Evolutionary conservation across 2,113 vertebrate genomes (phyloP).

Genomic region (Megalops atlanticus): DNA sequence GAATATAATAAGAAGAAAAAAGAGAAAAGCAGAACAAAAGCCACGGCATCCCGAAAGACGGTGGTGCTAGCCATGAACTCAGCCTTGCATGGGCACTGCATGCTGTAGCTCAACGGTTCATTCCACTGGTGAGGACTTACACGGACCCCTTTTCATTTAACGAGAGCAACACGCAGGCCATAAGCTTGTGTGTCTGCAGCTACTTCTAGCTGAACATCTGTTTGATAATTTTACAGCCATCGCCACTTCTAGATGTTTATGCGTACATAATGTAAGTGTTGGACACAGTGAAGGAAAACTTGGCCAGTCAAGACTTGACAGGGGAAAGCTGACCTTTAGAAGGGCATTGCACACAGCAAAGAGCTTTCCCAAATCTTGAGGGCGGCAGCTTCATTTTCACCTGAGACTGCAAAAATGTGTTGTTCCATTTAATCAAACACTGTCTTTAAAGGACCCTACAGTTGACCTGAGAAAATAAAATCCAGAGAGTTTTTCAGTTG

Average conservation of each 20-base stretch:
- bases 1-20: slow-evolving; percentile 28
- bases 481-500: background rate
- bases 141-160: slow-evolving; percentile 49
- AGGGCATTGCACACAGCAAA: no score
- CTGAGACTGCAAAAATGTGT: no score
- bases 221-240: no score
- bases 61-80: slow-evolving; percentile 64
- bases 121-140: slow-evolving; percentile 56
- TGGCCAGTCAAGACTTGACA: slow-evolving; percentile 64
- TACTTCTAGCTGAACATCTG: no score
- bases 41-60: slow-evolving; percentile 60
- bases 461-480: background rate
- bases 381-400: no score
- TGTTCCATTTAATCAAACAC: background rate
- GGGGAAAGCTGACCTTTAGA: no score
- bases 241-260: no score
- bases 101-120: slow-evolving; percentile 75
- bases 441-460: background rate
- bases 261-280: slow-evolving; percentile 50
- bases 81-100: slow-evolving; percentile 84
- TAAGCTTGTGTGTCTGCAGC: slow-evolving; percentile 56
- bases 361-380: no score
- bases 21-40: slow-evolving; percentile 57
- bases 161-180: slow-evolving; percentile 53
- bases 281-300: slow-evolving; percentile 63